Percentiles rank a stretch among this genome's conserved stretches.
Evolutionary conservation across 1,140 invertebrate species (phyloP).

Genomic region (Lepidurus packardi): DNA sequence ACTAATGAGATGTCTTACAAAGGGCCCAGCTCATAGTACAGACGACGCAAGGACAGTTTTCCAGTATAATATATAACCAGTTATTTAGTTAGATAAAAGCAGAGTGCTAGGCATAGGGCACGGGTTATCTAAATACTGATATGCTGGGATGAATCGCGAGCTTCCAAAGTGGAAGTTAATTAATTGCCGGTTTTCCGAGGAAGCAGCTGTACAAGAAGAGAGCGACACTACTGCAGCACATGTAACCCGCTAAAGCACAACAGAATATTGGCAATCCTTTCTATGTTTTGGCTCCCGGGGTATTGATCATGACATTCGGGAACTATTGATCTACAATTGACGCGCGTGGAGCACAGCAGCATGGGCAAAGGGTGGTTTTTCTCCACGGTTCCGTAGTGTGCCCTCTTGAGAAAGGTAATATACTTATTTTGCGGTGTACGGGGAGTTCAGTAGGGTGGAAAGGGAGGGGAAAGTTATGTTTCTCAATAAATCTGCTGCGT

Average conservation of each 20-base stretch:
- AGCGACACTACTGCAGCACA: neutral
- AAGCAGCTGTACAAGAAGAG: neutral
- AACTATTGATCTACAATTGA: slow-evolving; percentile 19
- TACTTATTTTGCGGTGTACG: neutral
- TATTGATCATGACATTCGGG: slow-evolving; percentile 17
- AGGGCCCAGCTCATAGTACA: no score
- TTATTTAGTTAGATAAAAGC: no score
- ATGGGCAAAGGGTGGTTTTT: neutral
- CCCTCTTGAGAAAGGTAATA: neutral
- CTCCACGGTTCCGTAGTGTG: neutral
- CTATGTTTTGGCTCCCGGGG: slow-evolving; percentile 10
- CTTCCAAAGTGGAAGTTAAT: neutral
- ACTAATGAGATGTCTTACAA: no score
- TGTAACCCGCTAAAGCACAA: slow-evolving; percentile 1
- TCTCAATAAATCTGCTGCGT: slow-evolving; percentile 17
- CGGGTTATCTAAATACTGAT: neutral
- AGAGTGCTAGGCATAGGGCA: no score
- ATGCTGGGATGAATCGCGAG: neutral
- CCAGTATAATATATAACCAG: no score
- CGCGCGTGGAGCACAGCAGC: slow-evolving; percentile 9
- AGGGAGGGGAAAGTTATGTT: slow-evolving; percentile 5
- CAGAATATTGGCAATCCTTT: slow-evolving; percentile 14
- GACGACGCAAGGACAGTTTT: no score
- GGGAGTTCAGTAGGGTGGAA: slow-evolving; percentile 15
- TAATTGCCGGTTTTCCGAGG: slow-evolving; percentile 4